Evolutionary conservation across 2,888 invertebrate species (phyloP).

Genomic region (Stegana nigrithorax): DNA sequence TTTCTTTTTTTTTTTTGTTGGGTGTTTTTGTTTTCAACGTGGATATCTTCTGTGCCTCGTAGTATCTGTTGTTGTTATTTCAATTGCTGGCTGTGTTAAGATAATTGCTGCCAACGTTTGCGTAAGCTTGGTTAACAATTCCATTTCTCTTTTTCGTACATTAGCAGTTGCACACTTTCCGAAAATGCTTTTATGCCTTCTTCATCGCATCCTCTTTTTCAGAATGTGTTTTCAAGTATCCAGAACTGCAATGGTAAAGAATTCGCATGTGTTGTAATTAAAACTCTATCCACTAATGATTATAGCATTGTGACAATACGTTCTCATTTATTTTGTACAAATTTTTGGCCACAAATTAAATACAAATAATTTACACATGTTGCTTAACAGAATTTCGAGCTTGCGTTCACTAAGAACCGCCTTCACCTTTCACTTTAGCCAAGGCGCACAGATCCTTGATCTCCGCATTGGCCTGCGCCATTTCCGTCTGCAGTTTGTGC

Average conservation of each 20-base stretch:
- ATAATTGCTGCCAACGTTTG: constrained; percentile 19
- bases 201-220: no score
- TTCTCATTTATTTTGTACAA: neutral
- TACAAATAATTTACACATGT: neutral
- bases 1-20: no score
- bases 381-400: no score
- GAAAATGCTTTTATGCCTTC: no score
- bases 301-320: neutral
- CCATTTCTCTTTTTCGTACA: constrained; percentile 26
- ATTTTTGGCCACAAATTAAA: neutral
- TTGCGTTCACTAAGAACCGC: no score
- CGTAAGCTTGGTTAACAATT: constrained; percentile 23
- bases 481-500: constrained; percentile 35
- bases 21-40: neutral
- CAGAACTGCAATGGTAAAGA: neutral
- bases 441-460: constrained; percentile 30
- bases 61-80: constrained; percentile 8
- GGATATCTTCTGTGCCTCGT: neutral
- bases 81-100: constrained; percentile 3
- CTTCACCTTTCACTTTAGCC: no score
- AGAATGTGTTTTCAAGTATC: no score
- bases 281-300: neutral
- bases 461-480: constrained; percentile 35
- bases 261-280: neutral
- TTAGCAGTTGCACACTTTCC: no score